Evolutionary conservation across 2,797 vertebrate genomes (phyloP).

Genomic region (Manis javanica): DNA sequence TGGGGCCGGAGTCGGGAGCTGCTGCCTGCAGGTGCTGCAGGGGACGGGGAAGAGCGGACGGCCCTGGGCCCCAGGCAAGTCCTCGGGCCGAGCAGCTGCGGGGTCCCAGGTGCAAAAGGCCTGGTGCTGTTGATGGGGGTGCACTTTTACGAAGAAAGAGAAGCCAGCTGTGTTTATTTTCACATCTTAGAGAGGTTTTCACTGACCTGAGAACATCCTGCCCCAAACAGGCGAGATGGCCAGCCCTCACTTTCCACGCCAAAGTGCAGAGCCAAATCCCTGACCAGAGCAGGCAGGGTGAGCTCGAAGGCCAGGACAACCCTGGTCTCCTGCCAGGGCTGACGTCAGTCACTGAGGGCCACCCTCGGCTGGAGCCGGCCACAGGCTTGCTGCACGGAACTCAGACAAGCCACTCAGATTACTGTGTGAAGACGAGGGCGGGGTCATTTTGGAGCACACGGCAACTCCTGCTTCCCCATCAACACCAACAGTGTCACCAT

Average conservation of each 20-base stretch:
- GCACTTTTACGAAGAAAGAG: background rate
- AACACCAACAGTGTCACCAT: background rate
- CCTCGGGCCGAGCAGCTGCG: rapidly evolving
- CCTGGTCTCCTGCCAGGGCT: too few species aligned
- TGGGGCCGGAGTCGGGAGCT: rapidly evolving
- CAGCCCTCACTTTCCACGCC: too few species aligned
- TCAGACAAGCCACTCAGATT: background rate
- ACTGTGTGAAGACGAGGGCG: background rate
- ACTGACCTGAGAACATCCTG: background rate
- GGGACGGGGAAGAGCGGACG: rapidly evolving
- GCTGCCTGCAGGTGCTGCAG: rapidly evolving
- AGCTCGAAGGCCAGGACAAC: too few species aligned
- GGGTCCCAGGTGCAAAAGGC: rapidly evolving
- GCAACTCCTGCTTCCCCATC: too few species aligned
- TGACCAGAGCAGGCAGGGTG: too few species aligned
- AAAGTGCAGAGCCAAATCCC: too few species aligned
- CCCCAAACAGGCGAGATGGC: background rate
- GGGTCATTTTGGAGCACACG: background rate
- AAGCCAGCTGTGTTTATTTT: background rate
- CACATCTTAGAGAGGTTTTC: background rate
- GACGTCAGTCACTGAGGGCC: too few species aligned
- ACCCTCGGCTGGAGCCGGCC: too few species aligned
- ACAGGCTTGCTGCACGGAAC: background rate
- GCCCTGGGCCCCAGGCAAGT: background rate
- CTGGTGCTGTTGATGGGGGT: too few species aligned